Base-by-base conservation (phyloP, 1,140 invertebrate genomes). In the Eurosta solidaginis region DNA sequence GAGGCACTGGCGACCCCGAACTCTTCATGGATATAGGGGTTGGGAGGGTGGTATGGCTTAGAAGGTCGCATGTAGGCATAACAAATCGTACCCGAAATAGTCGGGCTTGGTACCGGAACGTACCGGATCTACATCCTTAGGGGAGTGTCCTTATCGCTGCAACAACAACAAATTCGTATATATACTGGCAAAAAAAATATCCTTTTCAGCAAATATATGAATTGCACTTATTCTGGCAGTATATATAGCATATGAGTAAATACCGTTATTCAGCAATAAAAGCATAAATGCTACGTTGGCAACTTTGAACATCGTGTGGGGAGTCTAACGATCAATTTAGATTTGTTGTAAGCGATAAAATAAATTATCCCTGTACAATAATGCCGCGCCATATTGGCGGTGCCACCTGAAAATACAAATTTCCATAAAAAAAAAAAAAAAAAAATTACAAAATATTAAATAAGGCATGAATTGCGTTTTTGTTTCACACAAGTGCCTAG, bases 291-390 rank as follows among this genome's bases (percentile, higher is more conserved):
- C 50, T 25, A 12, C 59, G 59, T 7, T 40, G 33, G 22, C 50
- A 12, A n/a, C n/a, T n/a, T 54, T 54, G 22, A 25, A 25, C 20
- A 25, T 40, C 17, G 33, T 27, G 22, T 40, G 12, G 25, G 79
- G 77, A 68, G 83, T 50, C 81, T 80, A 82, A 81, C 83, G 84
- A 86, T 85, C 83, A 84, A 86, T 86, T 86, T 83, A 85, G 84
- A 86, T 86, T 86, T 86, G 82, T 80, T 83, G 78, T 73, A 50
- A 77, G 81, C 84, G 84, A 86, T 86, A 86, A 86, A 84, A 84
- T 83, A 86, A 85, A 86, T 86, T 85, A 85, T 84, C 79, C 84
- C 81, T 80, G 78, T 80, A 80, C 80, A 78, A 79, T 54, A 42
- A 79, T 47, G 4, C 54, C 76, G 29, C 50, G 42, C 22, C 42